Evolutionary conservation across 2,888 invertebrate species (phyloP).

Genomic region (Caenorhabditis macrosperma): DNA sequence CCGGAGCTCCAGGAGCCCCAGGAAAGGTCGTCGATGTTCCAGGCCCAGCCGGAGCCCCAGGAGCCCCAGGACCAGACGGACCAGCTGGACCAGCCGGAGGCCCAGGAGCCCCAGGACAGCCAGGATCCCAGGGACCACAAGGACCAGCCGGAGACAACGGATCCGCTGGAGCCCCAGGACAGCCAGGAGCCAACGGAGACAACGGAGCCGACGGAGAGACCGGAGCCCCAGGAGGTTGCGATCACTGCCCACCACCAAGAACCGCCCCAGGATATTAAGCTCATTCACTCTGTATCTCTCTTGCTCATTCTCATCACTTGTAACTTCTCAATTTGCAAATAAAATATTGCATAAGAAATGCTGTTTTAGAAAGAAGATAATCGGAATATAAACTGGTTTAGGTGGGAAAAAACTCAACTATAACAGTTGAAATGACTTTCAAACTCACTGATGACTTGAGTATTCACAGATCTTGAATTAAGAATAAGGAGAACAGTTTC

Average conservation of each 20-base stretch:
- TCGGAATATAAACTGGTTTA: no score
- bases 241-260: conserved; percentile 74
- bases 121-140: conserved; percentile 67
- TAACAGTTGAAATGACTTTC: no score
- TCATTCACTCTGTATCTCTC: conserved; percentile 25
- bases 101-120: conserved; percentile 64
- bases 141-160: conserved; percentile 71
- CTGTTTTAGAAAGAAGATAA: no score
- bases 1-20: conserved; percentile 70
- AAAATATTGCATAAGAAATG: conserved; percentile 7
- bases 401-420: no score
- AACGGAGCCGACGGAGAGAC: conserved; percentile 70
- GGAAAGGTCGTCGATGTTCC: conserved; percentile 62
- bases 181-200: conserved; percentile 63
- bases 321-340: conserved; percentile 34
- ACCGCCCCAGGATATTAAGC: conserved; percentile 73
- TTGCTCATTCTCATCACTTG: conserved; percentile 48
- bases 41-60: conserved; percentile 68
- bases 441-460: no score
- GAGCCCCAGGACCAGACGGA: conserved; percentile 67
- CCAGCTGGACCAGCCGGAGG: conserved; percentile 63
- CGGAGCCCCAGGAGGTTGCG: conserved; percentile 73
- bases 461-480: no score
- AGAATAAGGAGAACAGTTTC: no score
- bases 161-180: conserved; percentile 70